These are phyloP conservation scores for silkworm (Bombyx mori) DNA, from an alignment of 1,140 invertebrate genomes.

Conservation along the genomic window DNA sequence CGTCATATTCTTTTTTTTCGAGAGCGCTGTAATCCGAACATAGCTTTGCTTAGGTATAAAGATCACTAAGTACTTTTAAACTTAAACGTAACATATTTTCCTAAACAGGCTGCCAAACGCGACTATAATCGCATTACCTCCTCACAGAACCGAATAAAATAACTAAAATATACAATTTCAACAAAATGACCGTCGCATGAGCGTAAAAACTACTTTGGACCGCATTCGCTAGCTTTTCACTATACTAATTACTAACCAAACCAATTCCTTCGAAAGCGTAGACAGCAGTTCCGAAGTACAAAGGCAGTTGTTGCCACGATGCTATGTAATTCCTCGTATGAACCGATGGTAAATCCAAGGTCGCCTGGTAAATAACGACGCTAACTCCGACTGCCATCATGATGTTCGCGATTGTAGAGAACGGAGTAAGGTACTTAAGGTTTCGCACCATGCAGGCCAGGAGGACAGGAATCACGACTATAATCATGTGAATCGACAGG, in stretches of 20 bases:
- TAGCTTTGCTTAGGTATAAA: neutral
- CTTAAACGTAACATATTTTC: no score
- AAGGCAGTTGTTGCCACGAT: conserved; percentile 73
- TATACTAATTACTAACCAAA: conserved; percentile 70
- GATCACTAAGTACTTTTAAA: no score
- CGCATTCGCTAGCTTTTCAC: no score
- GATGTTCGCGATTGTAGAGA: conserved; percentile 81
- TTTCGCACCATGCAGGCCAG: conserved; percentile 82
- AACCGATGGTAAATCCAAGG: conserved; percentile 76
- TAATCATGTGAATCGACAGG: conserved; percentile 79
- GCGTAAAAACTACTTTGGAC: no score
- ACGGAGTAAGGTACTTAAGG: conserved; percentile 80
- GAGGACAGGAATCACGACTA: conserved; percentile 80
- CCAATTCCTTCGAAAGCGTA: conserved; percentile 88
- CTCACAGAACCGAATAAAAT: neutral
- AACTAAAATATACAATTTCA: neutral
- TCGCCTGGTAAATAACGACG: conserved; percentile 80
- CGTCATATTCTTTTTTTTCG: neutral
- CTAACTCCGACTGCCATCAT: conserved; percentile 77
- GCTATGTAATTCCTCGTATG: conserved; percentile 70
- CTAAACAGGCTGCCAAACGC: no score
- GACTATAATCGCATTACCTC: neutral
- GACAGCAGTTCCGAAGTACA: conserved; percentile 84
- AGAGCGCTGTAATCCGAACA: neutral
- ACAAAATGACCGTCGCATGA: neutral